Evolutionary conservation across 2,113 vertebrate genomes (phyloP).

Genomic region (Craseonycteris thonglongyai): DNA sequence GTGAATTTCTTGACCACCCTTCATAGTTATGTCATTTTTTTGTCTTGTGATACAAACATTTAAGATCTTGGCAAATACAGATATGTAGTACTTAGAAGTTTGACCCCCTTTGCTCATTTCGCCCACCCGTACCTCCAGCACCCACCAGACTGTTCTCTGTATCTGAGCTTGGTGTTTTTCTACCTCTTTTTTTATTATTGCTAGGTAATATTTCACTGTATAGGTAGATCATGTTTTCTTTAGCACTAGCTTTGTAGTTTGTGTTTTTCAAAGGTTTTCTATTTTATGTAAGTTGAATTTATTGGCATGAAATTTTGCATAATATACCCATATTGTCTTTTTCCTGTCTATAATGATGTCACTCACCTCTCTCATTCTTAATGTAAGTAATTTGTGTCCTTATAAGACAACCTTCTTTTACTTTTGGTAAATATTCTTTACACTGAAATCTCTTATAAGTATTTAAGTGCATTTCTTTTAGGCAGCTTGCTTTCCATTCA

Average conservation of each 20-base stretch:
- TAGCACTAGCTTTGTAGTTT: neutral
- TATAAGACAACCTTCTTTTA: neutral
- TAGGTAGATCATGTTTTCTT: no score
- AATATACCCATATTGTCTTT: no score
- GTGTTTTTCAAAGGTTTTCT: neutral
- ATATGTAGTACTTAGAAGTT: no score
- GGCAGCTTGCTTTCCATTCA: neutral
- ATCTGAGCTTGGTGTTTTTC: neutral
- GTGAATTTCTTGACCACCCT: no score
- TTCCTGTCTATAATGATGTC: no score
- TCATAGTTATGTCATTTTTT: no score
- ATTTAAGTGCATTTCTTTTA: neutral
- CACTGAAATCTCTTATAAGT: neutral
- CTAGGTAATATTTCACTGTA: fast-evolving
- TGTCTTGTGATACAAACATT: neutral
- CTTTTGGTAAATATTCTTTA: neutral
- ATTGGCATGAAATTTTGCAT: neutral
- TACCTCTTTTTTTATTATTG: no score
- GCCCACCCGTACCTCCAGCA: neutral
- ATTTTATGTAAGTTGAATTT: neutral
- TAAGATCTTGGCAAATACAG: no score
- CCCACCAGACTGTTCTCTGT: neutral
- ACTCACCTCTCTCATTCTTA: neutral
- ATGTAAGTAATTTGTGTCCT: fast-evolving
- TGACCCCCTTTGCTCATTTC: neutral